phyloP scores from a whole-genome alignment of 2,797 vertebrate genomes.

The Stomatorhinus walkeri region DNA sequence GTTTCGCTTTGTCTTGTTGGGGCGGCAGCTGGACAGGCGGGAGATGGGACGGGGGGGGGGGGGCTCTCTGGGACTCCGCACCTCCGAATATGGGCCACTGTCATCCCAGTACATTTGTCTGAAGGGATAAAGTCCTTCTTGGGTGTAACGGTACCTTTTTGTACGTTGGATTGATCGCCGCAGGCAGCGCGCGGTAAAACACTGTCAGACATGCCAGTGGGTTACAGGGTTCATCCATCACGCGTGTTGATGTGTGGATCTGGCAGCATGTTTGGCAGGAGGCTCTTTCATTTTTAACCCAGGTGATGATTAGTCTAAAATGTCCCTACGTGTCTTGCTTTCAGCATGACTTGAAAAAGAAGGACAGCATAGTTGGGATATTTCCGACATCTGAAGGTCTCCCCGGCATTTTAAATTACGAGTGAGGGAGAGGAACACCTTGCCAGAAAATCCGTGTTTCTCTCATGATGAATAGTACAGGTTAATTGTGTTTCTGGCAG shows the following conservation, averaged over 20 bases:
- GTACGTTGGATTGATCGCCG: not conserved
- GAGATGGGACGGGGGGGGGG: not conserved
- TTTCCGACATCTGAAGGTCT: not conserved
- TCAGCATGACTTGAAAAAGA: not conserved
- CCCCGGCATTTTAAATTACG: not conserved
- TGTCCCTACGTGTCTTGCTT: not conserved
- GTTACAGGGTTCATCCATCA: not conserved
- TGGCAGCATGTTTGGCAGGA: not conserved
- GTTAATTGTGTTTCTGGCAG: slow-evolving; percentile 21
- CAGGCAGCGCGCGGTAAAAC: not conserved
- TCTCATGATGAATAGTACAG: slow-evolving; percentile 10
- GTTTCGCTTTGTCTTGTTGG: slow-evolving; percentile 43
- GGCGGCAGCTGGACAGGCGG: slow-evolving; percentile 36
- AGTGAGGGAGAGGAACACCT: not conserved
- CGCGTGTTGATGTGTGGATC: not conserved
- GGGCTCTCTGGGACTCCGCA: not conserved
- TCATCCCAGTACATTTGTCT: not conserved
- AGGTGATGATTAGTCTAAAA: slow-evolving; percentile 8
- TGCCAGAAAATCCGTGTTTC: not conserved
- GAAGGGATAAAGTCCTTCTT: not conserved
- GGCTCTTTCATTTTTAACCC: not conserved
- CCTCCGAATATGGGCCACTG: not conserved
- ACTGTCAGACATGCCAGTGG: not conserved
- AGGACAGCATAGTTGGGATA: not conserved
- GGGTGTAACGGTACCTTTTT: not conserved